Evolutionary conservation across 2,797 vertebrate genomes (phyloP).

Genomic region (Acanthopagrus latus): DNA sequence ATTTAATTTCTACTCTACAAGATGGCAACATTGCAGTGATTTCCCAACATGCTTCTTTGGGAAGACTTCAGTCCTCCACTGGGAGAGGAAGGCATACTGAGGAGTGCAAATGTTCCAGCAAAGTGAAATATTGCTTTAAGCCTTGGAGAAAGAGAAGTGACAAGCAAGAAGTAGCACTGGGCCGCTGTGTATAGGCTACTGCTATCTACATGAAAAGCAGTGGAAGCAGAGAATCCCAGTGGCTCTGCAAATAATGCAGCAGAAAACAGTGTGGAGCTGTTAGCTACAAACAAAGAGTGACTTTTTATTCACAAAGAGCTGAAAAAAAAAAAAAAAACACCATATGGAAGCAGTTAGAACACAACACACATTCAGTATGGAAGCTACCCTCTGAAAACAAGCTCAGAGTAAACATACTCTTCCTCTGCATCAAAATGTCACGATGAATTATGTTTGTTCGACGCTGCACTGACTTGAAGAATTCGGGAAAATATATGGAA

Average conservation of each 20-base stretch:
- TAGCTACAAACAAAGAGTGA: neutral
- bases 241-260: conserved; percentile 35
- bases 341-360: neutral
- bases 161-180: conserved; percentile 53
- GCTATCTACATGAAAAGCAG: conserved; percentile 47
- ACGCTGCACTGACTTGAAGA: neutral
- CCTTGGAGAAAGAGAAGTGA: conserved; percentile 51
- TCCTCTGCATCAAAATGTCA: neutral
- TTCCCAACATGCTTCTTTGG: conserved; percentile 29
- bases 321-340: neutral
- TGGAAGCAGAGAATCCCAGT: conserved; percentile 47
- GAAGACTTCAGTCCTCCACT: conserved; percentile 31
- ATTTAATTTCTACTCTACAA: conserved; percentile 24
- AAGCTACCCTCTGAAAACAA: neutral
- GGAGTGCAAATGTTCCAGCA: conserved; percentile 42
- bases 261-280: conserved; percentile 19
- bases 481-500: neutral
- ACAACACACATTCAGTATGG: neutral
- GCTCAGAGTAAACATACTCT: neutral
- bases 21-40: conserved; percentile 1
- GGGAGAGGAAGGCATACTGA: conserved; percentile 30
- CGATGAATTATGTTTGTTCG: neutral
- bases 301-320: conserved; percentile 3
- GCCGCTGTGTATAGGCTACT: conserved; percentile 35
- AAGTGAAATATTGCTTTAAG: conserved; percentile 60